Evolutionary conservation across 2,113 vertebrate species (phyloP), one percentile per base, ranked within the genome.

Genomic region (Meles meles): DNA sequence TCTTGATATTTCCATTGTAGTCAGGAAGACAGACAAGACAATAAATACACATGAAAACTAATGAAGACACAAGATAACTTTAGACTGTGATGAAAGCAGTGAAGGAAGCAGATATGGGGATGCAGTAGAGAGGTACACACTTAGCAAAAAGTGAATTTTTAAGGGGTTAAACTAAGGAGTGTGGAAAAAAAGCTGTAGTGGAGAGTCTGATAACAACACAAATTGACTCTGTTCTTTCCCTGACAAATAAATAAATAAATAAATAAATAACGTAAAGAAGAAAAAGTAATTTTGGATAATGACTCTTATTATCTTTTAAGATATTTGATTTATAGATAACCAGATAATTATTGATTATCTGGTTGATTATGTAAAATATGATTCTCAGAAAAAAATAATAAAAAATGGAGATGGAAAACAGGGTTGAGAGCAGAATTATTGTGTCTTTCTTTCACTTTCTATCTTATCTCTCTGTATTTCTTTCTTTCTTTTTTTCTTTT

Each of bases 181-280:
- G 12, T 21, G 18, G 20, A 31, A 29, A 13, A n/a, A 37, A 44
- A 34, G 0, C 13, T 49, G 0, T 1, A 27, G 6, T 47, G 5
- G 27, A 79, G 17, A 67, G 29, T 3, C 42, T 39, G 23, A 47
- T 18, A 15, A 27, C 17, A n/a, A 85, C 20, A 69, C 65, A 81
- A 77, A 44, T 39, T 74, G 80, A 90, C 71, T 47, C 5, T 71
- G 23, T 83, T 25, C 29, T 88, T 65, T 34, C 31, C n/a, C 31
- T 74, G 8, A 76, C 3, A 88, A 74, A 82, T 42, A 91, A 83
- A 84, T n/a, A 92, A 92, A 93, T 18, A 55, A 55, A 55, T 18
- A 55, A 74, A 82, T 42, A 90, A 82, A 84, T n/a, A 92, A 92
- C 49, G 49, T 71, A 44, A 84, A 93, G 37, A 79, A 85, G 49